Evolutionary conservation across 2,888 invertebrate species (phyloP).

Genomic region (Pheosia tremula): DNA sequence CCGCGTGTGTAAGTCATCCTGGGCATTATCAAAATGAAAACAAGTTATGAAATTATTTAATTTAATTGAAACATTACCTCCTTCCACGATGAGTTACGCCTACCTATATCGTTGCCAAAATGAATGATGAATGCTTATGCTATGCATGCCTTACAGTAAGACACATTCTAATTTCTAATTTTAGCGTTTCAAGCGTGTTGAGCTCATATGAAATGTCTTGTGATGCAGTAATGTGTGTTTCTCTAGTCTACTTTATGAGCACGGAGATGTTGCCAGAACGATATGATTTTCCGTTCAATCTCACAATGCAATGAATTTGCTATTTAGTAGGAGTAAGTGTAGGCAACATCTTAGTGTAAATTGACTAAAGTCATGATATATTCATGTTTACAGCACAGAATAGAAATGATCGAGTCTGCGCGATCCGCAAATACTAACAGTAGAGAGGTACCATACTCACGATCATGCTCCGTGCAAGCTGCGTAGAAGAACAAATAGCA

Average conservation of each 20-base stretch:
- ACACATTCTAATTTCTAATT: slow-evolving; percentile 21
- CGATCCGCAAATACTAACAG: slow-evolving; percentile 40
- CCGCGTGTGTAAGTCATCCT: too few species aligned
- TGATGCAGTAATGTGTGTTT: slow-evolving; percentile 29
- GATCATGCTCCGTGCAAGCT: slow-evolving; percentile 97
- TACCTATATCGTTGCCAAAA: background rate
- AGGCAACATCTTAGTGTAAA: slow-evolving; percentile 57
- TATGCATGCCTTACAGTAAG: slow-evolving; percentile 33
- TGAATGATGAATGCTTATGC: slow-evolving; percentile 7
- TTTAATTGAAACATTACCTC: too few species aligned
- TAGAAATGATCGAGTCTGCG: slow-evolving; percentile 38
- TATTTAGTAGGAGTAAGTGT: slow-evolving; percentile 12
- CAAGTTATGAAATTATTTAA: too few species aligned
- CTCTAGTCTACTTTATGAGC: slow-evolving; percentile 55
- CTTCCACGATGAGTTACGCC: too few species aligned
- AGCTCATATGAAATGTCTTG: slow-evolving; percentile 42
- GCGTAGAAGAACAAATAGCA: slow-evolving; percentile 87
- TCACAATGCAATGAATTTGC: background rate
- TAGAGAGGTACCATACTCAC: slow-evolving; percentile 87
- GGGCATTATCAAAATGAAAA: too few species aligned
- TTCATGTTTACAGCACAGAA: slow-evolving; percentile 30
- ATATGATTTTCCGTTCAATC: background rate
- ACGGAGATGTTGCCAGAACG: slow-evolving; percentile 77
- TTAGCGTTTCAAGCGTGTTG: slow-evolving; percentile 57
- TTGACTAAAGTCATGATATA: slow-evolving; percentile 25